Base-by-base conservation (phyloP, 2,888 invertebrate species). In the Lobophora halterata region DNA sequence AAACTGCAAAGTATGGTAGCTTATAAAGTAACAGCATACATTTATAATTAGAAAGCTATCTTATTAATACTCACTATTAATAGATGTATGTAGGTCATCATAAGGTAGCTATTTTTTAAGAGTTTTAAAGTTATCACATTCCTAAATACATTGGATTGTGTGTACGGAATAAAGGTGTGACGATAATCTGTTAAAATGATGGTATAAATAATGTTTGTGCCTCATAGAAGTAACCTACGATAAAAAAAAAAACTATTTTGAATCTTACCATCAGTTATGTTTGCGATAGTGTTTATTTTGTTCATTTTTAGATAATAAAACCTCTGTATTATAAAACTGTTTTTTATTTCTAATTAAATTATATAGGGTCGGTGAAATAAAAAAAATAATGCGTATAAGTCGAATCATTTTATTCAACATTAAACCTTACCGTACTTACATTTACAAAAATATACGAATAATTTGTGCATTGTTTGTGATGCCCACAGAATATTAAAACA, bases 291-390 rank as follows among this genome's bases (percentile, higher is more conserved):
- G 56, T 61, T 64, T 60, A 58, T 61, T n/a, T 65, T 46, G 52
- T 64, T 64, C 45, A 42, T 50, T 57, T 38, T 51, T 57, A 56
- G 43, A 55, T 60, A 65, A 57, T 64, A 71, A 67, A 65, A n/a
- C 54, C 46, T 57, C 50, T 65, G 49, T 66, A 59, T 59, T 57
- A 55, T 58, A 36, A n/a, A 16, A 6, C 9, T 11, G 20, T 26
- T 7, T 29, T 26, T 40, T 18, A 20, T 19, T 26, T 13, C 1
- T 9, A 14, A n/a, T n/a, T n/a, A n/a, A n/a, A n/a, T n/a, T n/a
- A n/a, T n/a, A n/a, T n/a, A n/a, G n/a, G n/a, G n/a, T n/a, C n/a
- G n/a, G n/a, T n/a, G n/a, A n/a, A n/a, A n/a, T n/a, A n/a, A n/a
- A n/a, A n/a, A n/a, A n/a, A n/a, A n/a, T n/a, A n/a, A n/a, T n/a